phyloP scores from a whole-genome alignment of 1,140 invertebrate genomes.

The Sarcophaga bullata region DNA sequence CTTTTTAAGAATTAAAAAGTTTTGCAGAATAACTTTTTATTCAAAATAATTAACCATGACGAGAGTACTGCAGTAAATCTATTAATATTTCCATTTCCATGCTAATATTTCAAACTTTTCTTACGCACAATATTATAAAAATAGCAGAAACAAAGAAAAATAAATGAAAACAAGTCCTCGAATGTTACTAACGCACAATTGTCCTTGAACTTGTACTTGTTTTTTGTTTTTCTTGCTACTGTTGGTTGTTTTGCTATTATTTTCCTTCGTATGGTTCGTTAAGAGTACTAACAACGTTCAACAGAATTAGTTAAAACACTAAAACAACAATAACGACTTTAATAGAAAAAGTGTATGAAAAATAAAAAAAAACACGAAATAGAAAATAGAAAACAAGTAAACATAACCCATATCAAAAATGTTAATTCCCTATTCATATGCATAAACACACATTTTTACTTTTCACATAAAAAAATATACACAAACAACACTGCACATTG shows the following conservation, averaged over 20 bases:
- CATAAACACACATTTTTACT: background rate
- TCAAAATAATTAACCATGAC: no score
- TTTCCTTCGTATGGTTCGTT: background rate
- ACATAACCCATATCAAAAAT: slow-evolving; percentile 18
- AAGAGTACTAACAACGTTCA: no score
- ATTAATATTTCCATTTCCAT: no score
- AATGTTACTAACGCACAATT: background rate
- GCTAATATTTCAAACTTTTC: no score
- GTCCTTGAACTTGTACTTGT: slow-evolving; percentile 19
- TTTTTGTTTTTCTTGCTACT: background rate
- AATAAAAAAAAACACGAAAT: background rate
- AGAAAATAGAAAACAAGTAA: background rate
- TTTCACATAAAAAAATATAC: background rate
- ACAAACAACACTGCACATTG: background rate
- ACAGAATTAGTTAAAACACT: background rate
- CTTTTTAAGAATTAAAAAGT: no score
- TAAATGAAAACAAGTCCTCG: background rate
- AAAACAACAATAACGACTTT: background rate
- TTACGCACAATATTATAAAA: no score
- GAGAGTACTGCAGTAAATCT: no score
- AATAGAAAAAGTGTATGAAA: background rate
- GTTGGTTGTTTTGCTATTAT: background rate
- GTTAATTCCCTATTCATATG: slow-evolving; percentile 17
- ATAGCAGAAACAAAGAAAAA: no score
- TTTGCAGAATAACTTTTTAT: no score